Conservation (phyloP, 2,113 vertebrate species). For the Brachionichthys hirsutus region DNA sequence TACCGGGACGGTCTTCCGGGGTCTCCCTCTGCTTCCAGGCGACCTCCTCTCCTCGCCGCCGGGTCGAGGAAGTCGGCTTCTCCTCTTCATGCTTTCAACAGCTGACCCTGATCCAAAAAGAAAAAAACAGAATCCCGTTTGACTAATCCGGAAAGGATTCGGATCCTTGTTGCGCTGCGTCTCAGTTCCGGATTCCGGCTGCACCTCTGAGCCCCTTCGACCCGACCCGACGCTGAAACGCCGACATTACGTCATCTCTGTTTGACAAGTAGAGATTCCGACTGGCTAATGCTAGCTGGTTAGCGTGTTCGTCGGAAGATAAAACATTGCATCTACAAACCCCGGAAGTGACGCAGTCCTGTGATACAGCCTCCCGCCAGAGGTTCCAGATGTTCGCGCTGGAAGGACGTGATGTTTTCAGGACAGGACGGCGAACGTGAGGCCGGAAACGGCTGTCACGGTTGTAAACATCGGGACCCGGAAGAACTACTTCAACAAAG, state of each 20-base stretch:
- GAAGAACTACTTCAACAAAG: conserved; percentile 41
- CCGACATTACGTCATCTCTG: too few species aligned
- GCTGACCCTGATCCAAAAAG: neutral
- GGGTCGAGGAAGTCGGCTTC: conserved; percentile 72
- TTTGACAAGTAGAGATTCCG: neutral
- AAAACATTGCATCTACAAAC: too few species aligned
- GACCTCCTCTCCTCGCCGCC: conserved; percentile 14
- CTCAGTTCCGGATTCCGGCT: too few species aligned
- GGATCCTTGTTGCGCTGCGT: too few species aligned
- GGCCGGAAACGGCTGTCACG: neutral
- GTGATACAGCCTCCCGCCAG: conserved; percentile 11
- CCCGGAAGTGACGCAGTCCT: rapidly evolving
- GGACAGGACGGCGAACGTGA: neutral
- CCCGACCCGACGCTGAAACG: too few species aligned
- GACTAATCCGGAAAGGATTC: too few species aligned
- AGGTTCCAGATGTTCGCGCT: neutral
- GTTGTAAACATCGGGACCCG: conserved; percentile 74
- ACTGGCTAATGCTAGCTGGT: conserved; percentile 18
- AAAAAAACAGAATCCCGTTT: too few species aligned
- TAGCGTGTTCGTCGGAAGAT: conserved; percentile 31
- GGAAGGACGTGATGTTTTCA: neutral
- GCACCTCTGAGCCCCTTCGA: too few species aligned
- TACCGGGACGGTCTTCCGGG: conserved; percentile 19
- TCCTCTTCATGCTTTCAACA: conserved; percentile 73
- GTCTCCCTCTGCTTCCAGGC: conserved; percentile 46